A percentile compares a stretch with the other conserved stretches of the same genome.
These are phyloP conservation scores for Erannis defoliaria DNA, from an alignment of 2,888 invertebrate species.

Conservation along the genomic window DNA sequence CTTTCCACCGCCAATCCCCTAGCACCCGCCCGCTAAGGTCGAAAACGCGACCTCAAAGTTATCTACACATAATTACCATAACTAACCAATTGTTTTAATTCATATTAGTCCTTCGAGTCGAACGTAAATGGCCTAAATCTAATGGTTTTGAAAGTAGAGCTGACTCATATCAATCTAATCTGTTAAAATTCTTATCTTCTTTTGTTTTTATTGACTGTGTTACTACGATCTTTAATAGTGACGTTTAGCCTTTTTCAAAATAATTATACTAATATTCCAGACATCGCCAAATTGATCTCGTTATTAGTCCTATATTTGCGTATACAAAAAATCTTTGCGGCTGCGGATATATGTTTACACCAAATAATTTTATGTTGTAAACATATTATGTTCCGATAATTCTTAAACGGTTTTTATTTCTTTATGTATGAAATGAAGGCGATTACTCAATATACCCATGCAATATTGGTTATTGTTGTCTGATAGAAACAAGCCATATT, in stretches of 20 bases:
- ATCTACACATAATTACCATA: not conserved
- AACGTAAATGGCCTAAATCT: no score
- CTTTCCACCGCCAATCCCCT: not conserved
- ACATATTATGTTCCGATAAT: not conserved
- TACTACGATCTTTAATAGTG: no score
- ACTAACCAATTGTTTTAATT: not conserved
- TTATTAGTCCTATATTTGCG: not conserved
- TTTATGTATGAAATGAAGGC: conserved; percentile 56
- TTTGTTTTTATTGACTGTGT: no score
- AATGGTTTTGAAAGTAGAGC: no score
- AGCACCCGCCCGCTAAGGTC: not conserved
- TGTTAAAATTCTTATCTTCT: no score
- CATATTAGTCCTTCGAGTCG: not conserved
- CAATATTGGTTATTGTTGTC: conserved; percentile 79
- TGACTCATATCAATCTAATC: no score
- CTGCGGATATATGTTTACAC: no score
- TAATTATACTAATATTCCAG: not conserved
- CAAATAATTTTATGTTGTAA: no score
- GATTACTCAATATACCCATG: conserved; percentile 73
- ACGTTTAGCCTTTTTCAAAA: not conserved
- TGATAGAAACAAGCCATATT: conserved; percentile 53
- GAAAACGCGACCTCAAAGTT: not conserved
- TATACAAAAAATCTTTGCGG: not conserved
- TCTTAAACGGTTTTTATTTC: not conserved
- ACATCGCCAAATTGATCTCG: not conserved